Percentiles rank a stretch among this genome's conserved stretches.
phyloP scores from a whole-genome alignment of 2,113 vertebrate genomes.

The Callipepla squamata region DNA sequence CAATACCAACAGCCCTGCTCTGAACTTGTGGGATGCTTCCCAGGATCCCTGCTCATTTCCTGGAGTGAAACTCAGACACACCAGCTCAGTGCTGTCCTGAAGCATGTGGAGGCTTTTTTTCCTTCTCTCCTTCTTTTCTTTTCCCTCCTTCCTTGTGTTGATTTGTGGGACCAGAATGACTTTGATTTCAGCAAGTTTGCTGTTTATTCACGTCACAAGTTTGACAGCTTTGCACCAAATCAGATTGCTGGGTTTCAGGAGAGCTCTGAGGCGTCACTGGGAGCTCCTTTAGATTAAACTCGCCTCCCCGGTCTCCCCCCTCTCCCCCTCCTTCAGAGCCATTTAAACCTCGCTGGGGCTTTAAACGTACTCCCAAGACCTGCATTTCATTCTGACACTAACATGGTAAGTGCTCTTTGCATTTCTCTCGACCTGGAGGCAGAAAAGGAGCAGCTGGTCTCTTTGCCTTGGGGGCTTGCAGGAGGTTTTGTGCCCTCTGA shows the following conservation, averaged over 20 bases:
- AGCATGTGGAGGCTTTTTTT: background rate
- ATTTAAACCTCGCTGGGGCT: constrained; percentile 78
- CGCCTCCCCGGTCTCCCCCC: constrained; percentile 71
- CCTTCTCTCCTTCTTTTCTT: constrained; percentile 15
- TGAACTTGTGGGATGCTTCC: constrained; percentile 35
- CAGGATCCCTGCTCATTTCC: constrained; percentile 24
- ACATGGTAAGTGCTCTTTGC: constrained; percentile 83
- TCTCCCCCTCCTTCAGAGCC: constrained; percentile 71
- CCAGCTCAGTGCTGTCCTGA: constrained; percentile 15
- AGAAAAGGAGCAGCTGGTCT: background rate
- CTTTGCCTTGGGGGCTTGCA: background rate
- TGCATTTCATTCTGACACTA: constrained; percentile 66
- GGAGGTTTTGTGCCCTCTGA: background rate
- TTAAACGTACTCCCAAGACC: constrained; percentile 67
- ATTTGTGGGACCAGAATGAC: constrained; percentile 45
- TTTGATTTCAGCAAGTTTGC: constrained; percentile 62
- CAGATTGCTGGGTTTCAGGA: constrained; percentile 74
- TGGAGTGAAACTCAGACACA: constrained; percentile 8
- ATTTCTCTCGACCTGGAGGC: constrained; percentile 32
- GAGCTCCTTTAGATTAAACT: constrained; percentile 80
- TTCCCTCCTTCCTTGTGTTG: constrained; percentile 60
- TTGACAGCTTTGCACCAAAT: constrained; percentile 82
- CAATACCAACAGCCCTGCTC: constrained; percentile 16
- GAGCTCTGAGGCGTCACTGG: constrained; percentile 70
- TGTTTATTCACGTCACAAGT: constrained; percentile 77